A percentile compares a stretch with the other conserved stretches of the same genome.
These are phyloP conservation scores for Leucophora obtusa DNA, from an alignment of 2,888 invertebrate genomes.

Conservation along the genomic window DNA sequence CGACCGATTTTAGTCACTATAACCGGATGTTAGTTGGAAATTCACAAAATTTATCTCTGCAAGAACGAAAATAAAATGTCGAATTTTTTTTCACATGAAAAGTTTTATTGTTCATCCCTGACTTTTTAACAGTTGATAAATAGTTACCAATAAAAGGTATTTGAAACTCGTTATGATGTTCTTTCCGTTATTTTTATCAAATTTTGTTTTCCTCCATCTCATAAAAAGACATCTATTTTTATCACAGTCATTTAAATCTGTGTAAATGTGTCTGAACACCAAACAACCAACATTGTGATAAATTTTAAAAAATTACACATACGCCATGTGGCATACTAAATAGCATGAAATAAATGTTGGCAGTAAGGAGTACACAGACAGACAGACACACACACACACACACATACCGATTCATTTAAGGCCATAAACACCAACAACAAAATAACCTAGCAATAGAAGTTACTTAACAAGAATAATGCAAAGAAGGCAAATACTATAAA, in stretches of 20 bases:
- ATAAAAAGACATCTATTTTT: background rate
- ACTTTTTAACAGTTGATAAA: conserved; percentile 15
- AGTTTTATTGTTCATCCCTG: background rate
- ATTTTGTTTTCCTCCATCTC: no score
- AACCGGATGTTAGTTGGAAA: no score
- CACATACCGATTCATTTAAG: conserved; percentile 8
- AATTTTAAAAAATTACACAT: conserved; percentile 12
- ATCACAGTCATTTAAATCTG: conserved; percentile 26
- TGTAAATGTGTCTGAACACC: conserved; percentile 12
- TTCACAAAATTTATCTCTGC: no score
- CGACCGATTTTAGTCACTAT: no score
- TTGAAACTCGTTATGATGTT: conserved; percentile 9
- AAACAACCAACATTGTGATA: conserved; percentile 5
- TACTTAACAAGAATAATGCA: background rate
- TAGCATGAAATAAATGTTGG: conserved; percentile 6
- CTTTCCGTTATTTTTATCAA: background rate
- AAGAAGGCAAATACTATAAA: background rate
- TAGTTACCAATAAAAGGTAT: conserved; percentile 19
- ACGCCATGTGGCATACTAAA: conserved; percentile 18
- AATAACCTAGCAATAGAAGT: background rate
- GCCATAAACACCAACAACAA: background rate
- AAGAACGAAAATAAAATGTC: no score
- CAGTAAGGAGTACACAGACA: background rate
- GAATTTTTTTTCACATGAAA: no score
- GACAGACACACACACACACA: background rate